Base-by-base conservation (phyloP, 2,113 vertebrate genomes). In the Ophthalmolycus amberensis region DNA sequence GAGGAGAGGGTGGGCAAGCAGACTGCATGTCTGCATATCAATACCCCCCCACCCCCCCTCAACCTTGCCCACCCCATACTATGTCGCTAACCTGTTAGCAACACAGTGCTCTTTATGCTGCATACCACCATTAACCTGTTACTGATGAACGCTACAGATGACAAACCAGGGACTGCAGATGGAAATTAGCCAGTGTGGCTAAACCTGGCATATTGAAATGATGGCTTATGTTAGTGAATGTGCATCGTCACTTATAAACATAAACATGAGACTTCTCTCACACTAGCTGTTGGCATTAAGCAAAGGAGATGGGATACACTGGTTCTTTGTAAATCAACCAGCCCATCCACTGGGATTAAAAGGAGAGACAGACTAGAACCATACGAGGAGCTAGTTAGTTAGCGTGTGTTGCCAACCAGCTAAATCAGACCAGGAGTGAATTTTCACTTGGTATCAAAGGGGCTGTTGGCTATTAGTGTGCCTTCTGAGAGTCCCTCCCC, bases 201-300 rank as follows among this genome's bases (percentile, higher is more conserved):
- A 63, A 38, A 63, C 18, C 34, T 64, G 62, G 18, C 62, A 64
- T 9, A 64, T 22, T 64, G 9, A 38, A 16, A 62, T 62, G 29
- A 9, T 62, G 29, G 29, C 29, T 62, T 29, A 62, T 62, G 29
- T 62, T 18, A 62, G 32, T 18, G 15, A 34, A 62, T 32, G 29
- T 62, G 27, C 59, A 34, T 62, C 9, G 29, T 62, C 27, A 32
- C 15, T 18, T 32, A n/a, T n/a, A 38, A 64, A 37, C 56, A 59
- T 59, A 6, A 27, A 25, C 54, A 25, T 27, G 94, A 96, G 80
- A 85, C 88, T 94, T 93, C 93, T 95, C 94, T 96, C 96, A 95
- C 95, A 93, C 94, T 95, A 96, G 95, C 96, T 95, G 96, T 95
- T 96, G 92, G 92, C 85, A 95, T 96, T 96, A 96, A 70, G 67